These are phyloP conservation scores for Trematomus bernacchii DNA, from an alignment of 2,797 vertebrate species.

Conservation along the genomic window DNA sequence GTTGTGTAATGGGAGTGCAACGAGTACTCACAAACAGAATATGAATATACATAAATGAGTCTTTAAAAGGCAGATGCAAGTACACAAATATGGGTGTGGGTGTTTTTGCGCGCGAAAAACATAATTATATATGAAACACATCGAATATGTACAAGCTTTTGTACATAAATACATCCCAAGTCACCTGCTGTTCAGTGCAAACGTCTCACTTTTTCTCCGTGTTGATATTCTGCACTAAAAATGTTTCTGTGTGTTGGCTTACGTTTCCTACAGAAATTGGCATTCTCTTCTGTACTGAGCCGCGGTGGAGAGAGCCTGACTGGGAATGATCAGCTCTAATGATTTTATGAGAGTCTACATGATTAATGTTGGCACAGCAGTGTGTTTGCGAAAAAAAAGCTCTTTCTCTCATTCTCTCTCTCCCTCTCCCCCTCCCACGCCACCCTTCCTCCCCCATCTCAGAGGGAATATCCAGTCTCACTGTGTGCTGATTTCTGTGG, in stretches of 20 bases:
- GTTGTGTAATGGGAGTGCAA: background rate
- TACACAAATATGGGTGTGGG: conserved; percentile 1
- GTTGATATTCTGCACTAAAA: conserved; percentile 51
- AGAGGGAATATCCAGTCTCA: conserved; percentile 72
- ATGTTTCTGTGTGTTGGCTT: conserved; percentile 47
- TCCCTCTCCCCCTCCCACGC: conserved; percentile 31
- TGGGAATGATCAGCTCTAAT: conserved; percentile 80
- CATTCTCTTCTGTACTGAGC: conserved; percentile 54
- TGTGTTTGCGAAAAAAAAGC: conserved; percentile 69
- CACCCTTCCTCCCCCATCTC: conserved; percentile 46
- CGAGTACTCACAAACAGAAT: background rate
- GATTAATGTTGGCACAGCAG: conserved; percentile 81
- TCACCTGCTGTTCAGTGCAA: conserved; percentile 33
- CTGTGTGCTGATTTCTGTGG: conserved; percentile 69
- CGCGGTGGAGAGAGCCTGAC: conserved; percentile 62
- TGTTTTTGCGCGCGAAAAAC: background rate
- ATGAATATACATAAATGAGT: conserved; percentile 15
- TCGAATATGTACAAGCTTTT: conserved; percentile 6
- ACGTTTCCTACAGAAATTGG: conserved; percentile 58
- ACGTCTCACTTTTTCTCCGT: conserved; percentile 26
- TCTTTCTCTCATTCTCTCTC: conserved; percentile 20
- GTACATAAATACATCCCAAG: conserved; percentile 8
- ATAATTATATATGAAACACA: conserved; percentile 28
- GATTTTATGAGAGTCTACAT: conserved; percentile 81
- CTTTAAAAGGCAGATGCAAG: background rate